Evolutionary conservation across 1,140 invertebrate species (phyloP), one percentile per base, ranked within the genome.

Genomic region (Meloidogyne exigua): DNA sequence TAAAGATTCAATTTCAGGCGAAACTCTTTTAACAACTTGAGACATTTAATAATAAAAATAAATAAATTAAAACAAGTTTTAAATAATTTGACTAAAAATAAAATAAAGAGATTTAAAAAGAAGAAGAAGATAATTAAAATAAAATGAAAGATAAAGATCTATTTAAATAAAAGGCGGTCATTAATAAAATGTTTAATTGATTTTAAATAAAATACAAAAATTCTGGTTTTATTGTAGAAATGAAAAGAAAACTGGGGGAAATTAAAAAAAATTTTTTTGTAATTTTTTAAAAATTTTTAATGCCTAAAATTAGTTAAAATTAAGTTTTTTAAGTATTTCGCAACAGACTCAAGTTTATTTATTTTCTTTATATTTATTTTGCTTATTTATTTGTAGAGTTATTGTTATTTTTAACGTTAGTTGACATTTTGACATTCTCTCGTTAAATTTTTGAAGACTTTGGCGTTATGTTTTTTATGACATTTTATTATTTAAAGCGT

Each of bases 1-100:
- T n/a, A 87, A 67, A 5, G 76, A 65, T 62, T 87, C 85, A 66
- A 88, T 87, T 63, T 84, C 75, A 13, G 83, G 63, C 44, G 78
- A 73, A 21, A 83, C 64, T n/a, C 85, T 65, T 62, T 84, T 85
- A 11, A 79, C 77, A 18, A 87, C 83, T 23, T 74, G 76, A 18
- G 79, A 10, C 26, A 66, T 49, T 26, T 28, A 18, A n/a, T n/a
- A n/a, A 57, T 7, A 7, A 39, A 57, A 3, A n/a, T n/a, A n/a
- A n/a, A 57, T n/a, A 7, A n/a, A 57, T n/a, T n/a, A 57, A 57
- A n/a, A 57, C 32, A 66, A 36, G 23, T 36, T 66, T 26, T n/a
- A n/a, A 57, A n/a, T n/a, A n/a, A n/a, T 57, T 57, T n/a, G 49
- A 18, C n/a, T 57, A 57, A 57, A 57, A n/a, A n/a, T n/a, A 3